Conservation (phyloP, 2,113 vertebrate species). For the Bungarus multicinctus region DNA sequence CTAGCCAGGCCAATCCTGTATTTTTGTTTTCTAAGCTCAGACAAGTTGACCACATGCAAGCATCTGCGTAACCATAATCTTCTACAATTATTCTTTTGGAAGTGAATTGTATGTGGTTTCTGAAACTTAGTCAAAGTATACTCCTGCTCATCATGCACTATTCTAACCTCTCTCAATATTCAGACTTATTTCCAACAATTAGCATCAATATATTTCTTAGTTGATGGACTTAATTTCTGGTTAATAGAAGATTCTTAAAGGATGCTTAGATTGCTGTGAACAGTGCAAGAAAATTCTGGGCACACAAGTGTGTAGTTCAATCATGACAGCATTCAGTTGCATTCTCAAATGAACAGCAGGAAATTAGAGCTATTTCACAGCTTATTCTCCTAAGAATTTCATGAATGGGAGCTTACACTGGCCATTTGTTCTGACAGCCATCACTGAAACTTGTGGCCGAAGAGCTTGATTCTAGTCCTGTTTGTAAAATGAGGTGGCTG, state of each 20-base stretch:
- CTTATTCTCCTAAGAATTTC: background rate
- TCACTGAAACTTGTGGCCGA: background rate
- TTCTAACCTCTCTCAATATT: background rate
- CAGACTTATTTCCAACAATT: background rate
- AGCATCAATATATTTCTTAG: background rate
- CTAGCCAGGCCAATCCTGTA: background rate
- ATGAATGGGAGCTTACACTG: background rate
- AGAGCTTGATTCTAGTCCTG: background rate
- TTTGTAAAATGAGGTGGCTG: background rate
- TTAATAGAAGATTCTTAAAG: background rate
- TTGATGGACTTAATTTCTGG: background rate
- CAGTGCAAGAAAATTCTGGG: background rate
- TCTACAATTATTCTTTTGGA: background rate
- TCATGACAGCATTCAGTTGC: background rate
- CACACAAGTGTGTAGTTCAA: background rate
- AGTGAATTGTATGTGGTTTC: background rate
- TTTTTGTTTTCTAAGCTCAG: background rate
- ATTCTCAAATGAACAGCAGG: background rate
- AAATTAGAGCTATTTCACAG: background rate
- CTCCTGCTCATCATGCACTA: accelerated
- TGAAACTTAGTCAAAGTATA: background rate
- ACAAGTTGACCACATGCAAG: background rate
- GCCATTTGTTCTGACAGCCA: background rate
- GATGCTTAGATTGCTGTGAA: background rate
- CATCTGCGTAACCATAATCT: background rate